phyloP scores from a whole-genome alignment of 1,140 invertebrate species.

The Drosophila gunungcola region DNA sequence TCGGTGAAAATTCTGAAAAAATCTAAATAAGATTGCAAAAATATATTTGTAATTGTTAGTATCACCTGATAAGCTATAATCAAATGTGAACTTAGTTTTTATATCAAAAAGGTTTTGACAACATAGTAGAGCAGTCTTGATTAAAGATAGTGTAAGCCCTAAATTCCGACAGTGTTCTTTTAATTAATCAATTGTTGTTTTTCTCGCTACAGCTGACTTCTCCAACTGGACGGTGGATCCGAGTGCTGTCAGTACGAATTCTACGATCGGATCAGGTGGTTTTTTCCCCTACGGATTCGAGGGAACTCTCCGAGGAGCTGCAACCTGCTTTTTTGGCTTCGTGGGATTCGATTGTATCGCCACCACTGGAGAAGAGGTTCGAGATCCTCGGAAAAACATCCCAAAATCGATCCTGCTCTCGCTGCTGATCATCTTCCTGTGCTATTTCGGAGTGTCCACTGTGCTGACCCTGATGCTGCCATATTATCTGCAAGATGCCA shows the following conservation, averaged over 20 bases:
- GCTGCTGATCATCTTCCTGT: constrained; percentile 91
- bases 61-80: no score
- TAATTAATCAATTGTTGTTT: neutral
- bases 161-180: neutral
- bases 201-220: constrained; percentile 49
- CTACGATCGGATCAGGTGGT: constrained; percentile 86
- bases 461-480: constrained; percentile 94
- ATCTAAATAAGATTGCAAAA: neutral
- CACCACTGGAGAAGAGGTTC: constrained; percentile 89
- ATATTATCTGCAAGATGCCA: constrained; percentile 89
- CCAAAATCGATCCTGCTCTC: constrained; percentile 94
- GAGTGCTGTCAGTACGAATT: constrained; percentile 17
- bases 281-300: constrained; percentile 89
- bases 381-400: constrained; percentile 94
- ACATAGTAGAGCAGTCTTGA: neutral
- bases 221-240: constrained; percentile 61
- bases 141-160: neutral
- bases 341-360: constrained; percentile 97
- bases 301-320: constrained; percentile 91
- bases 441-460: constrained; percentile 94
- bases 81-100: no score
- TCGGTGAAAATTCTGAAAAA: no score
- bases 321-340: constrained; percentile 98
- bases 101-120: neutral
- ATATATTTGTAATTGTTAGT: neutral